phyloP scores from a whole-genome alignment of 2,888 invertebrate species.

The Ornithoptera priamus region DNA sequence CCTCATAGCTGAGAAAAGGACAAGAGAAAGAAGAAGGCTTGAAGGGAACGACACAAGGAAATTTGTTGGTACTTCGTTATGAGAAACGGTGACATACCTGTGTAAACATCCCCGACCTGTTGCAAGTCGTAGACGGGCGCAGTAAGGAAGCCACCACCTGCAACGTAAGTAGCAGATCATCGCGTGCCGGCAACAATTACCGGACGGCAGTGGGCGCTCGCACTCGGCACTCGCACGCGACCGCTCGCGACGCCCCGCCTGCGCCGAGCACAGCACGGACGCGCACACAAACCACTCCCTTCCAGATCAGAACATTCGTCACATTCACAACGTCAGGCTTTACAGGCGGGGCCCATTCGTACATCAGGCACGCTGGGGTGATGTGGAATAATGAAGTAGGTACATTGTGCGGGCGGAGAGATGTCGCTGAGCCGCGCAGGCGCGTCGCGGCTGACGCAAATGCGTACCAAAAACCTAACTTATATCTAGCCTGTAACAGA shows the following conservation, averaged over 20 bases:
- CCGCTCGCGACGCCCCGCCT: conserved; percentile 13
- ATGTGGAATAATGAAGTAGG: conserved; percentile 59
- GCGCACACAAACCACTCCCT: conserved; percentile 30
- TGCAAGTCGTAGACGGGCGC: conserved; percentile 90
- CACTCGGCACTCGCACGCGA: conserved; percentile 30
- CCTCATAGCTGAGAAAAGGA: too few relatives aligned
- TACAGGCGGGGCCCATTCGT: conserved; percentile 32
- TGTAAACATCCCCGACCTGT: conserved; percentile 92
- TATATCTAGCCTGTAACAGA: conserved; percentile 78
- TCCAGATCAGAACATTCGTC: background rate
- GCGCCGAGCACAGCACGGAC: conserved; percentile 15
- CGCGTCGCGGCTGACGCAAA: conserved; percentile 46
- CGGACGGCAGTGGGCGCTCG: conserved; percentile 39
- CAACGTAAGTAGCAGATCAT: conserved; percentile 37
- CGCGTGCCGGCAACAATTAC: conserved; percentile 27
- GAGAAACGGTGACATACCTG: conserved; percentile 76
- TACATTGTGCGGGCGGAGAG: conserved; percentile 57
- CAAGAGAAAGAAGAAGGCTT: too few relatives aligned
- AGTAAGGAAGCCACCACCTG: conserved; percentile 78
- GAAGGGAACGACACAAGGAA: too few relatives aligned
- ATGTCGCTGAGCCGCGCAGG: conserved; percentile 49
- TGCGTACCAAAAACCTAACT: conserved; percentile 67
- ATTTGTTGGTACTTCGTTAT: too few relatives aligned
- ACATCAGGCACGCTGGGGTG: conserved; percentile 38
- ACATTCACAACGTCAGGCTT: background rate